A percentile compares a stretch with the other conserved stretches of the same genome.
Evolutionary conservation across 1,140 invertebrate genomes (phyloP).

Genomic region (Tetraneura akinire): DNA sequence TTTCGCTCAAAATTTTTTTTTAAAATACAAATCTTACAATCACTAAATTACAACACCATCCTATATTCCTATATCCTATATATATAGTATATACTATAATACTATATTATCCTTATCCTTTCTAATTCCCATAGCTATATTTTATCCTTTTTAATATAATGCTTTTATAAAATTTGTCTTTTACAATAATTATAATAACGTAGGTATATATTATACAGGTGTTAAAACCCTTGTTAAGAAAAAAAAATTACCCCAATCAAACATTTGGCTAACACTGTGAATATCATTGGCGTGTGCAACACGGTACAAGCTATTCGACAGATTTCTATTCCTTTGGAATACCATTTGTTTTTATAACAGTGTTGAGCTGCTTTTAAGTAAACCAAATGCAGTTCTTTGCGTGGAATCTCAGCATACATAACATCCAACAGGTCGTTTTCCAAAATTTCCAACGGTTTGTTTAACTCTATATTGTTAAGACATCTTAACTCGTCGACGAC

Average conservation of each 20-base stretch:
- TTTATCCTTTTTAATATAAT: too few species aligned
- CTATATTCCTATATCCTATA: too few species aligned
- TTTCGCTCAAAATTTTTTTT: too few species aligned
- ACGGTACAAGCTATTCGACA: slow-evolving; percentile 14
- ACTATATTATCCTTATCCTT: too few species aligned
- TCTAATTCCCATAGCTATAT: too few species aligned
- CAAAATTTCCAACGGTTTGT: neutral
- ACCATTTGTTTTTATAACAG: neutral
- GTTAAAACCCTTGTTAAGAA: too few species aligned
- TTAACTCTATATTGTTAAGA: slow-evolving; percentile 16
- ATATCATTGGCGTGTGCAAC: neutral
- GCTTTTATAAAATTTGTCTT: too few species aligned
- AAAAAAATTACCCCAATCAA: slow-evolving; percentile 14
- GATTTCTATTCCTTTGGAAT: neutral
- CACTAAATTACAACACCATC: too few species aligned
- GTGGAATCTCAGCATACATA: neutral
- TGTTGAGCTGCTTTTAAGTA: neutral
- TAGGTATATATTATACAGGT: too few species aligned
- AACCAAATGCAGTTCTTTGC: slow-evolving; percentile 4
- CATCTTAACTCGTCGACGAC: neutral
- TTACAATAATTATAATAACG: too few species aligned
- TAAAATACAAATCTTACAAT: too few species aligned
- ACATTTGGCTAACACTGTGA: slow-evolving; percentile 19
- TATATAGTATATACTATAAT: too few species aligned
- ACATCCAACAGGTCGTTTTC: neutral